Evolutionary conservation across 2,888 invertebrate species (phyloP).

Genomic region (Resseliella maxima): DNA sequence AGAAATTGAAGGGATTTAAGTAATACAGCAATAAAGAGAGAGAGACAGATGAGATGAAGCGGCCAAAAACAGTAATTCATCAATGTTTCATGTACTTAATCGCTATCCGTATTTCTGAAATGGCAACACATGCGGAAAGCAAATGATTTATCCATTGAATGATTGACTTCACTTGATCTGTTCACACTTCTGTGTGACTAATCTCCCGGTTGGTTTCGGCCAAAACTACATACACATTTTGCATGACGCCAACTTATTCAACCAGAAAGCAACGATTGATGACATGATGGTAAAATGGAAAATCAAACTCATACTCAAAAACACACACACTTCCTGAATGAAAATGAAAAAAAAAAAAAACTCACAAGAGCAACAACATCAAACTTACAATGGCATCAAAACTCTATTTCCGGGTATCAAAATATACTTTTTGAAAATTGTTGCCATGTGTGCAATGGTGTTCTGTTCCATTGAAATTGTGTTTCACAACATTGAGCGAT

Average conservation of each 20-base stretch:
- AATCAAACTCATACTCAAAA: background rate
- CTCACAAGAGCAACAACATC: background rate
- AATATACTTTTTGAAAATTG: background rate
- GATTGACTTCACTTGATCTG: conserved; percentile 53
- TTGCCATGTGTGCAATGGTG: background rate
- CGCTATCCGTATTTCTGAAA: background rate
- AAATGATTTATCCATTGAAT: conserved; percentile 37
- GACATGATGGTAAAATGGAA: conserved; percentile 14
- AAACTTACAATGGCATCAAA: no score
- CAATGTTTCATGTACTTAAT: conserved; percentile 51
- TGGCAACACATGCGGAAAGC: conserved; percentile 22
- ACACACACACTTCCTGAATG: background rate
- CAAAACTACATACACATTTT: background rate
- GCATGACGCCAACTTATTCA: conserved; percentile 26
- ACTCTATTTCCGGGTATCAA: background rate
- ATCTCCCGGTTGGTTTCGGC: conserved; percentile 21
- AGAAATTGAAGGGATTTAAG: background rate
- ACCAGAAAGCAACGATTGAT: conserved; percentile 38
- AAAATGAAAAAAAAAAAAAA: background rate
- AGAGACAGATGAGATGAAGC: background rate
- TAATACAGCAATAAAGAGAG: background rate
- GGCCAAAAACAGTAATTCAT: conserved; percentile 35
- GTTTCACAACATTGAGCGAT: background rate
- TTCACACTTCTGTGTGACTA: conserved; percentile 43
- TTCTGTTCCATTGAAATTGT: background rate